These are phyloP conservation scores for Dysmachus trigonus DNA, from an alignment of 2,888 invertebrate species.

Conservation along the genomic window DNA sequence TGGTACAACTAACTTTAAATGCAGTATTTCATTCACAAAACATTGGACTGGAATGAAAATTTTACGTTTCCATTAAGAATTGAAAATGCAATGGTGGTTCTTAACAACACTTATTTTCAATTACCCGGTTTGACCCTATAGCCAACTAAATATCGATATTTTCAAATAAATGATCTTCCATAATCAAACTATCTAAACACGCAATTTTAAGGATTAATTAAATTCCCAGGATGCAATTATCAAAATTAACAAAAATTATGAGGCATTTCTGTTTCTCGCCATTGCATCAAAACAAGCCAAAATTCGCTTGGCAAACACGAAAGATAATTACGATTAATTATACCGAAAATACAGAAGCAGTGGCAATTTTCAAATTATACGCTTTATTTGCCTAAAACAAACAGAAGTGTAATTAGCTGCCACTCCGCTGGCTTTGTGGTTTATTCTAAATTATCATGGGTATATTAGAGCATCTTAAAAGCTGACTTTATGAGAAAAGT, in stretches of 20 bases:
- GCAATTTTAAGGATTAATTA: no score
- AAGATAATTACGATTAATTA: not conserved
- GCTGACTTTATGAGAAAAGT: not conserved
- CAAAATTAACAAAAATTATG: not conserved
- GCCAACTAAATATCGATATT: no score
- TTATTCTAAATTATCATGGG: not conserved
- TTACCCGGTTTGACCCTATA: no score
- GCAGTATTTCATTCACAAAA: no score
- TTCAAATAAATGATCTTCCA: no score
- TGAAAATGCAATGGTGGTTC: no score
- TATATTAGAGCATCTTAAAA: not conserved
- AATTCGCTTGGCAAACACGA: not conserved
- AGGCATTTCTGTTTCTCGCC: not conserved
- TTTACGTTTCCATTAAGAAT: no score
- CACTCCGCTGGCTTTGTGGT: not conserved
- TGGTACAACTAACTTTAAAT: no score
- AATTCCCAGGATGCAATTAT: not conserved
- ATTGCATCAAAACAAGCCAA: not conserved
- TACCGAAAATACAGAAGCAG: not conserved
- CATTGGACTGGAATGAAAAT: no score
- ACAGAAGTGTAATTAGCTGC: not conserved
- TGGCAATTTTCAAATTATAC: not conserved
- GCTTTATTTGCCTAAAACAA: not conserved
- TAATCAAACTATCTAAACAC: no score
- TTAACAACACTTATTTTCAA: no score